Base-by-base conservation (phyloP, 37 sponge, comb jelly and placozoan species). In the Halichondria panicea region DNA sequence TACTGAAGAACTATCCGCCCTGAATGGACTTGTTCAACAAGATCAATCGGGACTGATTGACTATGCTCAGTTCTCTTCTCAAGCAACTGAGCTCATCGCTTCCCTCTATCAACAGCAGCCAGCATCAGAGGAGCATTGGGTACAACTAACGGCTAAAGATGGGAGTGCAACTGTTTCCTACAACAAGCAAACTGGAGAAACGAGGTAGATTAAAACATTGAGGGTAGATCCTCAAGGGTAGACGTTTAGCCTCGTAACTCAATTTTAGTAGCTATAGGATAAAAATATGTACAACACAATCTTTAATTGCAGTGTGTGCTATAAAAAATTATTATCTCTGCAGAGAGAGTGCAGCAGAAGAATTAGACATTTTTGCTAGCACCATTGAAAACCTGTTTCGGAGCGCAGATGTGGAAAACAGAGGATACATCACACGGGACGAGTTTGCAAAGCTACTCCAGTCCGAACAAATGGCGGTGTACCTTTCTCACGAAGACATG, bases 121-220 rank as follows among this genome's bases (percentile, higher is more conserved):
- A 38, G 42, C 74, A 22, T 50, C 70, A 15, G 66, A 77, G 18
- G 73, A 62, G 22, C 61, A 71, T 62, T 78, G 83, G 80, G 83
- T 83, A 34, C 66, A 71, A 56, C 44, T 88, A 22, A 40, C 28
- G 6, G 56, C 71, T 18, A 22, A 19, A 11, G 78, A 82, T 82
- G 89, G 76, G 6, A 66, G 36, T 27, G n/a, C 39, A 38, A 32
- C 74, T 4, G 61, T 82, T 7, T 77, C 37, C 67, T 77, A 72
- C 66, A 82, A 88, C 68, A 88, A 88, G 63, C 71, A 85, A 44
- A 85, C 86, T 36, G 86, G 79, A 53, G 78, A 77, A 25, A n/a
- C 72, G 4, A 77, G n/a, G 74, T 72, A 38, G 31, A 67, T 74
- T 3, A 27, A 27, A 30, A n/a, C 61, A 9, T n/a, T 59, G 12